Conservation (phyloP, 1,140 invertebrate species). For the Theocolax elegans region DNA sequence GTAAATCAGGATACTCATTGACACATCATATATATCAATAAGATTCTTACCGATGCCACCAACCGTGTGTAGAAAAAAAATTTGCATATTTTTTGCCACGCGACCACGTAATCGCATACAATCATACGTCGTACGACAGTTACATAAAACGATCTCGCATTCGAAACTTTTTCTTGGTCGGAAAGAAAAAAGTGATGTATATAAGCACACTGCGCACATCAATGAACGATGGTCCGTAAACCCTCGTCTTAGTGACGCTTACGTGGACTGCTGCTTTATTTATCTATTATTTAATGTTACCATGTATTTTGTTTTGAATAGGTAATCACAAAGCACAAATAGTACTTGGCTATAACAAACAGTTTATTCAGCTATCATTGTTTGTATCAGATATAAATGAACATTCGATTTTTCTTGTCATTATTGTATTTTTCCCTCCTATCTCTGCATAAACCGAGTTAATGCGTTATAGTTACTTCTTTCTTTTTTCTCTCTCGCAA, state of each 20-base stretch:
- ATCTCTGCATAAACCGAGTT: slow-evolving; percentile 21
- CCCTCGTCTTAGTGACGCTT: too few species aligned
- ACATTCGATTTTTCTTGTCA: slow-evolving; percentile 45
- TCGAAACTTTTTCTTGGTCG: neutral
- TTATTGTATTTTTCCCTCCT: neutral
- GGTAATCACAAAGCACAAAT: slow-evolving; percentile 59
- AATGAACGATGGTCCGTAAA: slow-evolving; percentile 6
- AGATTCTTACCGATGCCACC: too few species aligned
- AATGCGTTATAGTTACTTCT: slow-evolving; percentile 6
- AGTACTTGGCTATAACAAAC: slow-evolving; percentile 63
- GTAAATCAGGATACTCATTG: too few species aligned
- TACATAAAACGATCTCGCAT: neutral
- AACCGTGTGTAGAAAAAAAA: too few species aligned
- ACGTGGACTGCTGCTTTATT: too few species aligned
- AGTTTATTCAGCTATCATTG: slow-evolving; percentile 62
- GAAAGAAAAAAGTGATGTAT: slow-evolving; percentile 12
- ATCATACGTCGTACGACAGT: too few species aligned
- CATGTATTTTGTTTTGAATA: slow-evolving; percentile 43
- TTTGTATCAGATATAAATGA: slow-evolving; percentile 61
- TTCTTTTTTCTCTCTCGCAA: slow-evolving; percentile 9
- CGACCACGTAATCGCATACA: too few species aligned
- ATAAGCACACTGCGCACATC: neutral
- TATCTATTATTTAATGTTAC: too few species aligned
- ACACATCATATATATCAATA: too few species aligned
- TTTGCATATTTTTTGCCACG: too few species aligned